These are phyloP conservation scores for Melanocharis versteri DNA, from an alignment of 2,113 vertebrate species.

Conservation along the genomic window DNA sequence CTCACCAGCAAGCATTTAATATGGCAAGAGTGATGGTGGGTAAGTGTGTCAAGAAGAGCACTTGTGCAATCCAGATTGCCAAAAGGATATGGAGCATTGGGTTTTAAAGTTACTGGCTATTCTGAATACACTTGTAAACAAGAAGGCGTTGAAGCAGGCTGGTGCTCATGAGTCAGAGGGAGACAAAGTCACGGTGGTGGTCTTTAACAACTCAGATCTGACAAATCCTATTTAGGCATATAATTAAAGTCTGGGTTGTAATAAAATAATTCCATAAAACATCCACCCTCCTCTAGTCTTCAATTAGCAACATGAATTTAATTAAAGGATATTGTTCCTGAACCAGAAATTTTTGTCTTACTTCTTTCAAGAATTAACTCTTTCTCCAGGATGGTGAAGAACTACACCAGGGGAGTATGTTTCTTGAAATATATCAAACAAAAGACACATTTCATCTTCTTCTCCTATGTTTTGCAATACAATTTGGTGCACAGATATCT, in stretches of 20 bases:
- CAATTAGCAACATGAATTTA: conserved; percentile 44
- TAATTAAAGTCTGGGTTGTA: conserved; percentile 36
- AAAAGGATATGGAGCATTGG: neutral
- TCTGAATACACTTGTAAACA: neutral
- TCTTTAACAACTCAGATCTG: conserved; percentile 18
- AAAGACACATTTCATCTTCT: neutral
- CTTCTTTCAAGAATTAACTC: neutral
- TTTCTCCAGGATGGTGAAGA: neutral
- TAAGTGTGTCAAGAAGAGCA: neutral
- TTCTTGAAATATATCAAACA: neutral
- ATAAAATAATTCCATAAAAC: conserved; percentile 31
- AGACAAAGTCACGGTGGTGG: conserved; percentile 30
- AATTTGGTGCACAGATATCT: neutral
- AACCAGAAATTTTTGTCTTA: neutral
- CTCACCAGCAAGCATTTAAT: neutral
- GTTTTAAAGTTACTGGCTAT: neutral
- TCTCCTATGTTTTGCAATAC: neutral
- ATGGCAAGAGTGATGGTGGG: fast-evolving
- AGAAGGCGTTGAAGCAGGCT: neutral
- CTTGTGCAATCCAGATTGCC: neutral
- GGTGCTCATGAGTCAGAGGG: neutral
- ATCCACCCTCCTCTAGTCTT: neutral
- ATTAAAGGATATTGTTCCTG: conserved; percentile 9
- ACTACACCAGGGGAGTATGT: neutral
- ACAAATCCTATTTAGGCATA: conserved; percentile 28